These are phyloP conservation scores for Mythimna loreyi DNA, from an alignment of 2,888 invertebrate genomes.

Conservation along the genomic window DNA sequence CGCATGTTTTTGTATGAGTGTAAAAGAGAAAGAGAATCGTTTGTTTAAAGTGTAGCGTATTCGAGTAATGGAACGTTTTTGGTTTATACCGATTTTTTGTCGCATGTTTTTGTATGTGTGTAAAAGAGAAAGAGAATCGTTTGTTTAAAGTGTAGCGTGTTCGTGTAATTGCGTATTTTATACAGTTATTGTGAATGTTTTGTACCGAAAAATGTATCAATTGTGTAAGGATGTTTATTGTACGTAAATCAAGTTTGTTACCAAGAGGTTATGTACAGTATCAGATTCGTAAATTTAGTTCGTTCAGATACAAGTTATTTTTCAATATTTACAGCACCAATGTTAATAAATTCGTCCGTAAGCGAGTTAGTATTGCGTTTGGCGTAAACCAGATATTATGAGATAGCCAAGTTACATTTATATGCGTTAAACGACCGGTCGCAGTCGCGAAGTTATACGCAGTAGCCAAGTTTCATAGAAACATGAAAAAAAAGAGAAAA, in stretches of 20 bases:
- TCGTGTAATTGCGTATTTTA: not conserved
- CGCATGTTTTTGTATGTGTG: constrained; percentile 1
- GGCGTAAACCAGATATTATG: constrained; percentile 90
- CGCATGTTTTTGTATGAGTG: too few relatives aligned
- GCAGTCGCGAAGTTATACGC: constrained; percentile 73
- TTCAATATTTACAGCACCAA: constrained; percentile 76
- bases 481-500: constrained; percentile 90
- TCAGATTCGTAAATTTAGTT: constrained; percentile 42
- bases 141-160: constrained; percentile 2
- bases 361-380: constrained; percentile 88
- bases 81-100: too few relatives aligned
- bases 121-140: constrained; percentile 1
- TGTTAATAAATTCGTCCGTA: constrained; percentile 74
- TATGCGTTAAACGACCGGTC: constrained; percentile 83
- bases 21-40: too few relatives aligned
- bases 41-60: too few relatives aligned
- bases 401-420: constrained; percentile 81
- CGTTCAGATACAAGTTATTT: constrained; percentile 51
- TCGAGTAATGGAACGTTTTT: too few relatives aligned
- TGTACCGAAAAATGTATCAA: not conserved
- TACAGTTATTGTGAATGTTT: not conserved
- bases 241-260: constrained; percentile 23
- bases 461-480: constrained; percentile 90
- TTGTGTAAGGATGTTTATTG: constrained; percentile 5
- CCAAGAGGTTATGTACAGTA: constrained; percentile 51